A percentile compares a stretch with the other conserved stretches of the same genome.
Conservation (phyloP, 2,113 vertebrate genomes). For the Syngnathus scovelli region DNA sequence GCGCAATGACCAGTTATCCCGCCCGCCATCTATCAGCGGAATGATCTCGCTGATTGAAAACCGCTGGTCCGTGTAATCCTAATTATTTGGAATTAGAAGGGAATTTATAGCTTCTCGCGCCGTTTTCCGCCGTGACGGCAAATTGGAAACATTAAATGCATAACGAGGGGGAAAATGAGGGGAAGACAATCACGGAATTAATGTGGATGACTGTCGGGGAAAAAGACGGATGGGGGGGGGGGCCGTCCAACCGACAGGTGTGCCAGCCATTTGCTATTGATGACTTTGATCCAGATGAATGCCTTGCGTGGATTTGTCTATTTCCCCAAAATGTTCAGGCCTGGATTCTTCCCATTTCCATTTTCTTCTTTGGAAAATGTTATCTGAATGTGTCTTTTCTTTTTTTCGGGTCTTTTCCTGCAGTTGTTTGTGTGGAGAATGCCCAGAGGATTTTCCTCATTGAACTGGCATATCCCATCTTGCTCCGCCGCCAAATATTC, state of each 20-base stretch:
- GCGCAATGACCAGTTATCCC: conserved; percentile 89
- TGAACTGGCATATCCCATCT: conserved; percentile 48
- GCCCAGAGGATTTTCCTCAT: conserved; percentile 54
- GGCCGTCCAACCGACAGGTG: no score
- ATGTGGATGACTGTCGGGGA: conserved; percentile 62
- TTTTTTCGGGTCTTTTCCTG: conserved; percentile 9
- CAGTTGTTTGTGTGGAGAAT: conserved; percentile 31
- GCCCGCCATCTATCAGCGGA: conserved; percentile 90
- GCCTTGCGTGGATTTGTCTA: no score
- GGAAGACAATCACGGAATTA: conserved; percentile 64
- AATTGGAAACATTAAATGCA: conserved; percentile 74
- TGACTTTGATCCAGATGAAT: no score
- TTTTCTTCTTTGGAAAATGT: no score
- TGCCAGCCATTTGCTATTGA: no score
- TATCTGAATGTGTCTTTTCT: no score
- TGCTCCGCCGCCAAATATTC: conserved; percentile 56
- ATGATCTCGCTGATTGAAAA: conserved; percentile 99
- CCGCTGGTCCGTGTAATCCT: conserved; percentile 94
- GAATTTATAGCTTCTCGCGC: conserved; percentile 86
- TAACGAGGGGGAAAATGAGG: conserved; percentile 67
- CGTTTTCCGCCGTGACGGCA: conserved; percentile 68
- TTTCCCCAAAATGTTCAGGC: no score
- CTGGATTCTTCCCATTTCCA: no score
- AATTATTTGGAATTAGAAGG: conserved; percentile 98
- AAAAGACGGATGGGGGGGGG: conserved; percentile 37